Evolutionary conservation across 2,113 vertebrate species (phyloP), one percentile per base, ranked within the genome.

Genomic region (Cavia porcellus): DNA sequence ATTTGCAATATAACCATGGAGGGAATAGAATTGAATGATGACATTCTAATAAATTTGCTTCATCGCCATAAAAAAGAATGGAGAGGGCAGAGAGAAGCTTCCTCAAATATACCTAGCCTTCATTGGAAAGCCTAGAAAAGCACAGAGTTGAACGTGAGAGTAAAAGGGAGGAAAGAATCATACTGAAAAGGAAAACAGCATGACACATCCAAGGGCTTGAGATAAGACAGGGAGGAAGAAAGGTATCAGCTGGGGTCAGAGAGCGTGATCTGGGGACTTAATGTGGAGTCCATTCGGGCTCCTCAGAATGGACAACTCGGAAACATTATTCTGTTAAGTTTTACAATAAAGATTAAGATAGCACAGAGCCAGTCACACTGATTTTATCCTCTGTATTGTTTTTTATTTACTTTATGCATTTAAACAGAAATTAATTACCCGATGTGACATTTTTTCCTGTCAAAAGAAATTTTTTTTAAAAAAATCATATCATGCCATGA

Each of bases 341-440:
- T 92, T 83, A 72, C 25, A 80, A 11, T 42, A 75, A 86, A 82
- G 19, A 6, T 87, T n/a, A 92, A 70, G 85, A 66, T 66, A 86
- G 47, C 17, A 92, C 28, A 94, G 28, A 52, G 30, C 19, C 7
- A 86, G 1, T 64, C 25, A n/a, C 47, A 75, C 4, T 61, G 10
- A 50, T 79, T 81, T 55, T 52, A 79, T 55, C 25, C 38, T n/a
- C 6, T 77, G 15, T 22, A 28, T 47, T 30, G 9, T 1, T 38
- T 38, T 83, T 84, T 88, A 20, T 45, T 50, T 84, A 5, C 57
- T 84, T 35, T 79, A 38, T 13, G 19, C 82, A 22, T 61, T 83
- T 32, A 70, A 87, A 64, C 11, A 57, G 2, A 79, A 7, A 45
- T 83, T 86, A 45, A 1, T 93, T 95, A 25, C 2, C 47, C 52